Evolutionary conservation across 2,888 invertebrate species (phyloP), one percentile per base, ranked within the genome.

Genomic region (Chymomyza procnemis): DNA sequence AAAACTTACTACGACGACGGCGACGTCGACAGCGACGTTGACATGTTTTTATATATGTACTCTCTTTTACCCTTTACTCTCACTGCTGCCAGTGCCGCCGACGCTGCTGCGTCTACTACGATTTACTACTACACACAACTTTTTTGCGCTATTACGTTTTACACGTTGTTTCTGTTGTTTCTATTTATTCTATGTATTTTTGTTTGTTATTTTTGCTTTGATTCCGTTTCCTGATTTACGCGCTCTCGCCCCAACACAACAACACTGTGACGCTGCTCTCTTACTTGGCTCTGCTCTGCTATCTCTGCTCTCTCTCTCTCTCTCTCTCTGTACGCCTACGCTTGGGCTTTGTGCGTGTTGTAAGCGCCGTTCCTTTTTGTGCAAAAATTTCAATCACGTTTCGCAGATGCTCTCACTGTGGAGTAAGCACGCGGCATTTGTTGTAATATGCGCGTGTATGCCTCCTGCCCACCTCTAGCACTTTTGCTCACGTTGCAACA

Each of bases 331-430:
- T 69, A 75, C 76, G 78, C 76, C 78, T 76, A 76, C 76, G 78
- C 76, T 5, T 52, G 52, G 75, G 78, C 78, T 75, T 78, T 69
- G 76, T 78, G 76, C 73, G 83, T 82, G 80, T 82, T 82, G 80
- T 82, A 85, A 85, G 85, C 85, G 80, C 80, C 71, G 71, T 71
- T 80, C 70, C 77, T 75, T 80, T 80, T 85, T 81, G 83, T 82
- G 86, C 75, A 85, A 79, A 84, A 80, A 81, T 86, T 85, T 82
- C 84, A 85, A 80, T 85, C 85, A 85, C 85, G 81, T 85, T 83
- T 84, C 73, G 70, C 70, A 52, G 14, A 21, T 46, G 47, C 5
- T 26, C 54, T 54, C 30, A 16, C 19, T 26, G 30, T 19, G 19
- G 54, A 22, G 22, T 22, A 19, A 19, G 50, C 60, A 50, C 79